Evolutionary conservation across 2,113 vertebrate genomes (phyloP), one percentile per base, ranked within the genome.

Genomic region (Antennarius striatus): DNA sequence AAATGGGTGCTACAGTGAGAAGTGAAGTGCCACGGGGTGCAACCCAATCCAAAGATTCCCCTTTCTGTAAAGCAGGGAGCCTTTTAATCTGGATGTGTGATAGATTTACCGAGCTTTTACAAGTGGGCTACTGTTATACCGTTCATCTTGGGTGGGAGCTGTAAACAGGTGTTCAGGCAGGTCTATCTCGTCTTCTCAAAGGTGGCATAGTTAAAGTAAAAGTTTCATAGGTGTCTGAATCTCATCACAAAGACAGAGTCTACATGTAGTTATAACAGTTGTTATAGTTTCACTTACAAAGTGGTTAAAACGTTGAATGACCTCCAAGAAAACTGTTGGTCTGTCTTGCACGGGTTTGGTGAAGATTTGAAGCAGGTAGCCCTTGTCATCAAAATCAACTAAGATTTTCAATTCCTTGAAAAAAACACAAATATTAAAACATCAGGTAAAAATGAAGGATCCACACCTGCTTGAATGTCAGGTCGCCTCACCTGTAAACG

Each of bases 311-410:
- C 93, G 86, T 80, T 94, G 93, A 69, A 95, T 94, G 82, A 94
- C 91, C 80, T 95, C 94, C 77, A 95, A 49, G 85, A 95, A 94
- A 43, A 95, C 92, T 0, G 93, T 94, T 0, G 93, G 93, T 51
- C 93, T 79, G 88, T 95, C 93, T 79, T 94, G 93, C 58, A 94
- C 75, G 1, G 94, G 94, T 71, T 95, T 94, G 82, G 92, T 91
- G 81, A 95, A 95, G 90, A 94, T 95, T 80, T 95, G 93, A 7
- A 95, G 93, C 36, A 95, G 91, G 75, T 95, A 95, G 43, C 94
- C 93, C 6, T 94, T 93, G 59, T 94, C 93, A 29, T 95, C 94
- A 54, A 89, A 94, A 80, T 95, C 94, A 36, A 95, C 92, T 64
- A 95, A 80, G 84, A 95, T 93, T 81, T 92, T 95, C 70, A 94